Percentiles rank a stretch among this genome's conserved stretches.
Conservation (phyloP, 1,140 invertebrate genomes). For the Nixonia krombeini region DNA sequence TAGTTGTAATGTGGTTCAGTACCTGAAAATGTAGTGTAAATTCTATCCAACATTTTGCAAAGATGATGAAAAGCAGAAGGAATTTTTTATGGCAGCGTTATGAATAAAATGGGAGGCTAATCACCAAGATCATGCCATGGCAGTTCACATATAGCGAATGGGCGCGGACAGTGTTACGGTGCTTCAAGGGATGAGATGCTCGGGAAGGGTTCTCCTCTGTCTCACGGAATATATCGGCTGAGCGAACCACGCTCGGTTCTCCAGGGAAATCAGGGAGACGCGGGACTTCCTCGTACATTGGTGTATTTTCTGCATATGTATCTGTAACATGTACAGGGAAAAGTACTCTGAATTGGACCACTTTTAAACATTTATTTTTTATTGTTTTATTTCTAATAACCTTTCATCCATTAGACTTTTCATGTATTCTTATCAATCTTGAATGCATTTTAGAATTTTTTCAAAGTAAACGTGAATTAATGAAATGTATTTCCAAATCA, state of each 20-base stretch:
- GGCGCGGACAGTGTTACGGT: constrained; percentile 23
- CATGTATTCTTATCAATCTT: too few species aligned
- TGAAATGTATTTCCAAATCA: too few species aligned
- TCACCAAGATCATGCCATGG: constrained; percentile 16
- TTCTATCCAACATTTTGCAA: too few species aligned
- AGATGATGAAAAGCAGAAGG: not conserved
- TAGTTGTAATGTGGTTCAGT: too few species aligned
- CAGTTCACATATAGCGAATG: constrained; percentile 21
- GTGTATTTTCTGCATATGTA: constrained; percentile 10
- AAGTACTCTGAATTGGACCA: constrained; percentile 4
- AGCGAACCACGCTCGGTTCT: constrained; percentile 50
- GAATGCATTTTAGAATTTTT: too few species aligned
- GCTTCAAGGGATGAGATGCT: constrained; percentile 32
- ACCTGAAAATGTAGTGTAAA: too few species aligned
- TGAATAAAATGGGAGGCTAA: constrained; percentile 17
- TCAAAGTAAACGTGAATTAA: too few species aligned
- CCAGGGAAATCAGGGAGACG: constrained; percentile 69
- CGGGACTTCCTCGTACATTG: constrained; percentile 39
- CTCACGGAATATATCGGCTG: constrained; percentile 49
- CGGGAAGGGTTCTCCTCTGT: constrained; percentile 49
- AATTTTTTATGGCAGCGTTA: not conserved
- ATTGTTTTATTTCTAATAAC: too few species aligned
- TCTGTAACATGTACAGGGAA: not conserved
- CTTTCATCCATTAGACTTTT: too few species aligned
- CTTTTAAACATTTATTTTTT: not conserved